phyloP scores from a whole-genome alignment of 2,888 invertebrate species.

The Nomada fabriciana region DNA sequence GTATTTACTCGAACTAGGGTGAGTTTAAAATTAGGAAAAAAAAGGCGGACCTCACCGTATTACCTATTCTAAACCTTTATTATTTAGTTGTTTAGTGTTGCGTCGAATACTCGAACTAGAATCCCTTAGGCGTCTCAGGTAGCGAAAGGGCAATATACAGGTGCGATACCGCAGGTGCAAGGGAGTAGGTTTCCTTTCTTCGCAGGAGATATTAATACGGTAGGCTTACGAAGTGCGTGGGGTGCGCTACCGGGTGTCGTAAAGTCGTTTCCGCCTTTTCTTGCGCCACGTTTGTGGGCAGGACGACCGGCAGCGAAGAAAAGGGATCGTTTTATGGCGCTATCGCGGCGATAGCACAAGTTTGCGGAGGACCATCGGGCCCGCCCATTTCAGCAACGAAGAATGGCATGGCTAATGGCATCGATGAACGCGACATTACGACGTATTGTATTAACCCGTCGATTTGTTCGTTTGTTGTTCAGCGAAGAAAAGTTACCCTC shows the following conservation, averaged over 20 bases:
- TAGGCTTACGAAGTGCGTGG: constrained; percentile 69
- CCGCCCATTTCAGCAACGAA: constrained; percentile 62
- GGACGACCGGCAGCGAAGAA: constrained; percentile 50
- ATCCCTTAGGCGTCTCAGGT: constrained; percentile 52
- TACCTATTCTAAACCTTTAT: not conserved
- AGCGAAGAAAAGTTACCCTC: not conserved
- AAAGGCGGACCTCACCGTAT: not conserved
- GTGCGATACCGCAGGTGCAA: constrained; percentile 63
- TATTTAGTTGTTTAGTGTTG: constrained; percentile 2
- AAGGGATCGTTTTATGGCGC: constrained; percentile 66
- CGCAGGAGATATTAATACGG: constrained; percentile 69
- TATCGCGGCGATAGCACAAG: constrained; percentile 55
- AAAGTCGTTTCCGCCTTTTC: constrained; percentile 75
- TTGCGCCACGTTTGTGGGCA: constrained; percentile 67
- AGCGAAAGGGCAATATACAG: constrained; percentile 65
- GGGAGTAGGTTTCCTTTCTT: constrained; percentile 41
- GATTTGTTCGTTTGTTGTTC: not conserved
- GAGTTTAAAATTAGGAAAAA: not conserved
- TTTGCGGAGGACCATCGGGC: constrained; percentile 66
- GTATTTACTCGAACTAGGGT: too few relatives aligned
- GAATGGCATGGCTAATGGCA: constrained; percentile 65
- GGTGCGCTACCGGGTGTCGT: constrained; percentile 77
- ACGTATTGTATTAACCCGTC: not conserved
- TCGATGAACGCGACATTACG: constrained; percentile 51
- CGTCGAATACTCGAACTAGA: constrained; percentile 34